Base-by-base conservation (phyloP, 2,888 invertebrate species). In the Xestia ashworthii region DNA sequence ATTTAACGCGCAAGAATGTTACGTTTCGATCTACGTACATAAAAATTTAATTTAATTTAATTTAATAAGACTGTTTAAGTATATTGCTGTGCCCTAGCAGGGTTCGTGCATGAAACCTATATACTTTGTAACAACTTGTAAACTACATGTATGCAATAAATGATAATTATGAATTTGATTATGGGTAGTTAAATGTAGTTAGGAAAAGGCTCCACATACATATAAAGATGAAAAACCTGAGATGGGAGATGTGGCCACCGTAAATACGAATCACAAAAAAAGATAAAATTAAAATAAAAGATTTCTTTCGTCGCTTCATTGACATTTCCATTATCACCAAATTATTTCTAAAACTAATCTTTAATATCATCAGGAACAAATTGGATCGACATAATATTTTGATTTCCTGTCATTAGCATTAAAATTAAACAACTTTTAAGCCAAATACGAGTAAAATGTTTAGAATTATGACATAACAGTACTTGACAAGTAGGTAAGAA, bases 391-490 rank as follows among this genome's bases (percentile, higher is more conserved):
- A 44, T 55, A 25, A 46, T 48, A 46, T 53, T 58, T 76, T 71
- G 32, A 80, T 82, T 70, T 80, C 60, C 66, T 71, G 60, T 22
- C 70, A 53, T 82, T 82, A 60, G 50, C 71, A 62, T 67, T 38
- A 3, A 60, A 55, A 76, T 71, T 48, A 25, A 32, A 70, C 4
- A 44, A 65, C 6, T 79, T 25, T 68, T 5, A 44, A 1, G 8
- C 9, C 5, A 73, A 62, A 80, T 3, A 25, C 19, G 3, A 46
- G 38, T 81, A 70, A 66, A 76, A 82, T 76, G 19, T 41, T 0
- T 46, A 32, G 38, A 70, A 41, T 55, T 75, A 65, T 69, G 32
- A 32, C 14, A 62, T 46, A 50, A 46, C 48, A 68, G 48, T 58
- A 58, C 44, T 44, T 44, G 44, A 44, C n/a, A 38, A n/a, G 1